phyloP scores from a whole-genome alignment of 2,113 vertebrate genomes.

The Siphamia tubifer region DNA sequence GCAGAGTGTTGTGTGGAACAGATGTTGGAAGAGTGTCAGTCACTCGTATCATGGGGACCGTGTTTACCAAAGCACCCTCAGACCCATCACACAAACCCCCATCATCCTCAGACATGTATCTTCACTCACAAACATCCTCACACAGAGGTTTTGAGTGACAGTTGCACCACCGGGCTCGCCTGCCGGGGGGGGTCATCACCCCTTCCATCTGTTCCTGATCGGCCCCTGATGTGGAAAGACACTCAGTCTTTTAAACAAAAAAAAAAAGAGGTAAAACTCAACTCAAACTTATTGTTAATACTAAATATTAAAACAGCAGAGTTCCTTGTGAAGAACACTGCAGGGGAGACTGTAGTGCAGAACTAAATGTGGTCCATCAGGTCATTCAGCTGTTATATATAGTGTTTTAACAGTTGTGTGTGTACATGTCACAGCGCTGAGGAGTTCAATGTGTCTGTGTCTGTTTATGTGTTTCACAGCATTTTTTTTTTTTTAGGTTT shows the following conservation, averaged over 20 bases:
- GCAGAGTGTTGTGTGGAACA: constrained; percentile 82
- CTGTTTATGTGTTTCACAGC: too few relatives aligned
- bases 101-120: constrained; percentile 55
- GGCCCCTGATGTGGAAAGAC: constrained; percentile 82
- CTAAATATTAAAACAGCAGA: constrained; percentile 6
- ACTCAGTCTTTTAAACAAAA: constrained; percentile 60
- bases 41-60: constrained; percentile 81
- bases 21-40: constrained; percentile 83
- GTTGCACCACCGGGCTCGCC: constrained; percentile 81
- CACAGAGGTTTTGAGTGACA: constrained; percentile 84
- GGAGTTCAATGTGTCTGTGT: too few relatives aligned
- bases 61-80: constrained; percentile 85
- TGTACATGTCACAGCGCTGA: too few relatives aligned
- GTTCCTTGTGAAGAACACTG: background rate
- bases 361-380: constrained; percentile 5
- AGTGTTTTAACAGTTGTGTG: background rate
- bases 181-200: constrained; percentile 84
- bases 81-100: constrained; percentile 82
- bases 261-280: background rate
- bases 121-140: constrained; percentile 52
- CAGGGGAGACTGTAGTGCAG: background rate
- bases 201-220: constrained; percentile 97
- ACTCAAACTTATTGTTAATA: background rate
- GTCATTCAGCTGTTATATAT: background rate
- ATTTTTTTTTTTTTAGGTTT: too few relatives aligned